Base-by-base conservation (phyloP, 2,113 vertebrate species). In the Aythya baeri region DNA sequence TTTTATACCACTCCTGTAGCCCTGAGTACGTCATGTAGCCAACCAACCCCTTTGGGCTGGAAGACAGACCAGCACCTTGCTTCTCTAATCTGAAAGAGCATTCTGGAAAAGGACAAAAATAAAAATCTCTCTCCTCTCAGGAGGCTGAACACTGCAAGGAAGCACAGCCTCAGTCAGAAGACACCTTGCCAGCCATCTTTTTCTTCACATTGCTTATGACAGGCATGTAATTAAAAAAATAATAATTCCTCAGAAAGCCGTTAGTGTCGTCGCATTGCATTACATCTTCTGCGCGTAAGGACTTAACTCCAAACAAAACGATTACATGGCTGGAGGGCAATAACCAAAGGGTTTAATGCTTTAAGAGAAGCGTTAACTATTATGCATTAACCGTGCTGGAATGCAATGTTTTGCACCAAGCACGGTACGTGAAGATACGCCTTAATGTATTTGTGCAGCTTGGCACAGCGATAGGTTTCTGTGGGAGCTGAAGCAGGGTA, bases 251-350 rank as follows among this genome's bases (percentile, higher is more conserved):
- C 44, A 67, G 67, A 77, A 89, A 83, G 55, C 67, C 49, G 1
- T 93, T 77, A 29, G 55, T 29, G 22, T 93, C 77, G 89, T 89
- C 87, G 70, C 55, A n/a, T 73, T 77, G 63, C 75, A 59, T 96
- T 86, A 89, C 85, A 80, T 73, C 49, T 49, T 81, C 49, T 36
- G 7, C 58, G 58, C 22, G 6, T 63, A 43, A 55, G n/a, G 68
- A 84, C 50, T 77, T 58, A 77, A 63, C 43, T 49, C 50, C 74
- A 91, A 89, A 93, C 8, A 9, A 89, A 93, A 63, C 44, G 18
- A 29, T 91, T 66, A 43, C 7, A 3, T 55, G 79, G 61, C 59
- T 93, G 43, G 52, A 74, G 82, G 79, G 85, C 78, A 91, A 34
- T 80, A 1, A 9, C 43, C 63, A 46, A 32, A 80, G 74, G 34